Conservation (phyloP, 2,888 invertebrate species). For the Pterostichus madidus region DNA sequence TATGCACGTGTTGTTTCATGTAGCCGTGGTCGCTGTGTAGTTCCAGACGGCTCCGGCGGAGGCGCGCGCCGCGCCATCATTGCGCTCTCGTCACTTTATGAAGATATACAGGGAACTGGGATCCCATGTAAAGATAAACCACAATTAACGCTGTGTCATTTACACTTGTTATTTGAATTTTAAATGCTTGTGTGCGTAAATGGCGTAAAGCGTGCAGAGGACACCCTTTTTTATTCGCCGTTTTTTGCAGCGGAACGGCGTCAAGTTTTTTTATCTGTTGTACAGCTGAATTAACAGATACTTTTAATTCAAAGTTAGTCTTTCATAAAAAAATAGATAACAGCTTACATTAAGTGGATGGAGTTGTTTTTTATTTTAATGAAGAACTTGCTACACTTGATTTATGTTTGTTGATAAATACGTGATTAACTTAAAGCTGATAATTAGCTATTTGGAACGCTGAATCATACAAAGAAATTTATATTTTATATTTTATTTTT, state of each 20-base stretch:
- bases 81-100: constrained; percentile 72
- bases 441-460: constrained; percentile 7
- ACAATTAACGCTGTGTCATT: constrained; percentile 78
- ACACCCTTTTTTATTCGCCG: constrained; percentile 60
- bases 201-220: background rate
- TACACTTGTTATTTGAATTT: constrained; percentile 79
- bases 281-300: constrained; percentile 64
- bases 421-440: constrained; percentile 22
- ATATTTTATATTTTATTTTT: too few relatives aligned
- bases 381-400: background rate
- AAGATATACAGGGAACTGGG: constrained; percentile 76
- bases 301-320: constrained; percentile 58
- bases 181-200: constrained; percentile 72
- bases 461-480: too few relatives aligned
- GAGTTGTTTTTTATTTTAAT: constrained; percentile 40
- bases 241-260: constrained; percentile 18
- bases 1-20: constrained; percentile 57
- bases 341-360: constrained; percentile 36
- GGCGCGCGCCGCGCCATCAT: constrained; percentile 46
- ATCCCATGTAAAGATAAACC: constrained; percentile 76
- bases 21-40: constrained; percentile 26
- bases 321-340: constrained; percentile 54
- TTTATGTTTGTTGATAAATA: constrained; percentile 20
- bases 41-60: constrained; percentile 33
- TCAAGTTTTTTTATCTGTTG: constrained; percentile 64